These are phyloP conservation scores for Zoroaster sp. DNA, from an alignment of 53 echinoderm and acorn worm species.

Conservation along the genomic window DNA sequence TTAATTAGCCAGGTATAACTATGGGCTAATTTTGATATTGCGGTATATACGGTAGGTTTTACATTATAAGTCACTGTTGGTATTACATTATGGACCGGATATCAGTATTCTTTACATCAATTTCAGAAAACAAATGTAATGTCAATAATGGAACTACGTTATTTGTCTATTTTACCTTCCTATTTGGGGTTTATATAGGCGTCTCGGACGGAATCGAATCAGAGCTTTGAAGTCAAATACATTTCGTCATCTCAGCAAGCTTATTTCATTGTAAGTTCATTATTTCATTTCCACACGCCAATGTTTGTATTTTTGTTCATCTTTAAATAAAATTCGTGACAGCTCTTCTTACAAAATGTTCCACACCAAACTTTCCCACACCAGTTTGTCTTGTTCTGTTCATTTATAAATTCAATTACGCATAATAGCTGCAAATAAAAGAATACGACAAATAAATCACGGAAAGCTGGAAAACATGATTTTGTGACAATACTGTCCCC, in stretches of 20 bases:
- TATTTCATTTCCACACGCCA: background rate
- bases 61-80: background rate
- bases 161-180: background rate
- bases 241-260: slow-evolving; percentile 12
- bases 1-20: background rate
- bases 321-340: too few species aligned
- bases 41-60: background rate
- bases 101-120: too few species aligned
- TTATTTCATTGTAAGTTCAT: slow-evolving; percentile 2
- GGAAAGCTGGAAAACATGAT: too few species aligned
- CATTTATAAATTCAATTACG: background rate
- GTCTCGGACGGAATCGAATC: slow-evolving; percentile 13
- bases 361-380: too few species aligned
- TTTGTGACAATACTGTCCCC: too few species aligned
- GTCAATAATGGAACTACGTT: background rate
- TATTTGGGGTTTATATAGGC: background rate
- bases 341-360: too few species aligned
- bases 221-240: background rate
- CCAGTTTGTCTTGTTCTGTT: background rate
- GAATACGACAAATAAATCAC: too few species aligned
- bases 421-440: too few species aligned
- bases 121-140: background rate
- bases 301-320: too few species aligned
- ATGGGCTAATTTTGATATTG: background rate
- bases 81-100: background rate